Conservation (phyloP, 2,888 invertebrate species). For the Myathropa florea region DNA sequence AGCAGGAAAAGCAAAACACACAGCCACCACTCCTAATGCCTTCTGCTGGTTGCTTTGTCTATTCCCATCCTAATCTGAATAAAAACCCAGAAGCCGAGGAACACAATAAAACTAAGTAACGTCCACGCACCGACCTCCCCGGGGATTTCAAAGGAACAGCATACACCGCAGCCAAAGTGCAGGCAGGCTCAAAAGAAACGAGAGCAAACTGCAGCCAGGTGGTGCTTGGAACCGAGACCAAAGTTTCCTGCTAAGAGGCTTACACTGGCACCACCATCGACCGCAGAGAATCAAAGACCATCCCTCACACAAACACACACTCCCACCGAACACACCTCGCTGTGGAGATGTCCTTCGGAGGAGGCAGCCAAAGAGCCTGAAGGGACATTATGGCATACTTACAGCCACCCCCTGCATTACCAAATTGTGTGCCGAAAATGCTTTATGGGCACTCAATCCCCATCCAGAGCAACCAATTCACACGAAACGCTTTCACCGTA, state of each 20-base stretch:
- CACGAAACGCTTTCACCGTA: slow-evolving; percentile 16
- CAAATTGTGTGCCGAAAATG: slow-evolving; percentile 53
- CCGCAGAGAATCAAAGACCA: background rate
- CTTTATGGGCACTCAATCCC: slow-evolving; percentile 39
- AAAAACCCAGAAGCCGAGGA: slow-evolving; percentile 3
- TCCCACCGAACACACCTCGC: background rate
- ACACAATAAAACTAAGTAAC: slow-evolving; percentile 37
- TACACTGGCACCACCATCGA: background rate
- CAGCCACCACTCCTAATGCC: background rate
- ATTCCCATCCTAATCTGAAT: slow-evolving; percentile 16
- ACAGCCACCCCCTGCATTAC: slow-evolving; percentile 24
- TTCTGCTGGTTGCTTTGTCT: background rate
- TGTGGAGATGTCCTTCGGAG: background rate
- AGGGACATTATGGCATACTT: slow-evolving; percentile 26
- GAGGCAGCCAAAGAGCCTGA: background rate
- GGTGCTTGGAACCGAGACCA: background rate
- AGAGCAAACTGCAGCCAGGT: slow-evolving; percentile 8
- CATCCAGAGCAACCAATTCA: slow-evolving; percentile 10
- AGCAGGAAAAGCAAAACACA: background rate
- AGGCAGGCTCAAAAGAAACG: background rate
- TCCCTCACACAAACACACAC: background rate
- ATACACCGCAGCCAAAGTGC: background rate
- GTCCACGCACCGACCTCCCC: background rate
- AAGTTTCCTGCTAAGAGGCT: slow-evolving; percentile 30
- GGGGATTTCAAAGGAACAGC: background rate